Evolutionary conservation across 2,113 vertebrate species (phyloP).

Genomic region (Cyanocitta stelleri): DNA sequence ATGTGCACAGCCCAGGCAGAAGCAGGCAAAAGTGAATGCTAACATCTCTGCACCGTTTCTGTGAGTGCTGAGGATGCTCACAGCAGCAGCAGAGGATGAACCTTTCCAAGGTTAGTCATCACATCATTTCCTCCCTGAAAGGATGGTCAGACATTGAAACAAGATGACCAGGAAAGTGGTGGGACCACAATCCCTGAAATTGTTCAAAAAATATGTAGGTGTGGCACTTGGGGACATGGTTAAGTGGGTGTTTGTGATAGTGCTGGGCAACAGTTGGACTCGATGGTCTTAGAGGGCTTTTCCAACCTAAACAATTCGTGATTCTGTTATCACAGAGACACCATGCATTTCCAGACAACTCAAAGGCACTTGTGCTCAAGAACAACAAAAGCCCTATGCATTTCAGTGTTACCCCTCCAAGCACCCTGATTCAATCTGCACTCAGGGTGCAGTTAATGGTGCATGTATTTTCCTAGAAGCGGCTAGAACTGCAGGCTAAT

Average conservation of each 20-base stretch:
- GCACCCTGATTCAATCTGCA: rapidly evolving
- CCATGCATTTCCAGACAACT: neutral
- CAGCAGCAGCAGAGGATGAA: neutral
- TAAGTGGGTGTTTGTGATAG: neutral
- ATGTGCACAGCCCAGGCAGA: neutral
- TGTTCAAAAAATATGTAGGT: neutral
- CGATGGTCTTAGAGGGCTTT: neutral
- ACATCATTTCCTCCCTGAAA: neutral
- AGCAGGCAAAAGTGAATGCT: neutral
- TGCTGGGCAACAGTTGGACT: neutral
- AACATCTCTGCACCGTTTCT: neutral
- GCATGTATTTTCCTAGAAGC: neutral
- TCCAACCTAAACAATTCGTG: neutral
- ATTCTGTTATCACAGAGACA: neutral
- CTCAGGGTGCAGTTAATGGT: neutral
- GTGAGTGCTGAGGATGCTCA: neutral
- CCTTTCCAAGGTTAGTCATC: neutral
- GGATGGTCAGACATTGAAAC: neutral
- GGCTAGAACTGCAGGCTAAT: neutral
- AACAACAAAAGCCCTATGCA: neutral
- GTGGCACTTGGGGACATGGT: neutral
- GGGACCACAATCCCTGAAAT: neutral
- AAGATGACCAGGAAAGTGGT: neutral
- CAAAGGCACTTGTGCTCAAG: neutral
- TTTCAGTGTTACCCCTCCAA: rapidly evolving